Evolutionary conservation across 2,888 invertebrate species (phyloP).

Genomic region (Scelioninae gen. 1): DNA sequence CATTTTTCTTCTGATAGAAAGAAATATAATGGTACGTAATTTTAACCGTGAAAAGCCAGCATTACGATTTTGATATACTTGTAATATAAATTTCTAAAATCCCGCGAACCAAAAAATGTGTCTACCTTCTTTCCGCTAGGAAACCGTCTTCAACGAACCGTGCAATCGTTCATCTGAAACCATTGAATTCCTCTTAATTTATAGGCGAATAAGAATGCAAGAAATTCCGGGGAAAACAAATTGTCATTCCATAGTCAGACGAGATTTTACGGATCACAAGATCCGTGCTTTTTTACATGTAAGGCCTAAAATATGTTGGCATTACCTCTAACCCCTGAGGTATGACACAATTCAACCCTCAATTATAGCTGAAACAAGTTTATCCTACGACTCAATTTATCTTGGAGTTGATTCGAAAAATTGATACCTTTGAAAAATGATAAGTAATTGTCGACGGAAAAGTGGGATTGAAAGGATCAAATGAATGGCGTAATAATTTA

Average conservation of each 20-base stretch:
- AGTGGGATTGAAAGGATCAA: constrained; percentile 12
- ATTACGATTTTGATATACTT: background rate
- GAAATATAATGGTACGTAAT: background rate
- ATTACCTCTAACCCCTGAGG: no score
- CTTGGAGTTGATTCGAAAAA: constrained; percentile 28
- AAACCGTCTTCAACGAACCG: no score
- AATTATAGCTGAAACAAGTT: constrained; percentile 39
- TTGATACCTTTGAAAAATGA: constrained; percentile 46
- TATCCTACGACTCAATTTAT: constrained; percentile 37
- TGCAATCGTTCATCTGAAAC: no score
- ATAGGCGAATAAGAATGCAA: constrained; percentile 77
- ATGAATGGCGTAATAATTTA: constrained; percentile 51
- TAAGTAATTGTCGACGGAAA: constrained; percentile 30
- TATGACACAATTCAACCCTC: no score
- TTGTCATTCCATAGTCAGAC: no score
- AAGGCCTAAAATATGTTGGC: constrained; percentile 35
- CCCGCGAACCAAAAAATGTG: constrained; percentile 32
- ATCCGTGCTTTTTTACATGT: no score
- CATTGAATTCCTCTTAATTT: constrained; percentile 79
- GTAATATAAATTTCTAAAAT: constrained; percentile 36
- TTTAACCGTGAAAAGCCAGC: background rate
- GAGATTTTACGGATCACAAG: constrained; percentile 41
- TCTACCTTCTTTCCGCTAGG: constrained; percentile 39
- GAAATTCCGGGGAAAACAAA: constrained; percentile 78
- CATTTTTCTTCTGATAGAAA: background rate